Evolutionary conservation across 92 coral and sea anemone genomes (phyloP).

Genomic region (Paragorgia papillata): DNA sequence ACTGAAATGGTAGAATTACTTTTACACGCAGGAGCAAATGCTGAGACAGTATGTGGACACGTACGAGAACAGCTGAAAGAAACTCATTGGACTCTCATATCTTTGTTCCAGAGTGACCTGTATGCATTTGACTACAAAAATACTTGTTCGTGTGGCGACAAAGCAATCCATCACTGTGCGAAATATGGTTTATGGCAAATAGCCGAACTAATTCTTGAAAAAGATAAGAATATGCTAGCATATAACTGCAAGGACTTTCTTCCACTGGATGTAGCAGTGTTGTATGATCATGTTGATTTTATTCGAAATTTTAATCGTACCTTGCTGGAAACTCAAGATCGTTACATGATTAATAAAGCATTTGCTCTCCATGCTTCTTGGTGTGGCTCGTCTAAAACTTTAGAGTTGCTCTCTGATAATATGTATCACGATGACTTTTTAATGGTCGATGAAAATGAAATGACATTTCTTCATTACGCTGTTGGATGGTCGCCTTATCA

Average conservation of each 20-base stretch:
- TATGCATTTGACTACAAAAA: constrained; percentile 1
- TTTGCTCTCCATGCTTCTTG: not conserved
- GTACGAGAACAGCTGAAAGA: not conserved
- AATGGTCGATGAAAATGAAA: constrained; percentile 33
- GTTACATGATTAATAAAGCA: constrained; percentile 9
- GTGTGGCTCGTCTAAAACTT: not conserved
- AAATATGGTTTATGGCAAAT: constrained; percentile 48
- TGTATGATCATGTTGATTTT: constrained; percentile 50
- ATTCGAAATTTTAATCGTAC: constrained; percentile 12
- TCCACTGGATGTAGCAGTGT: constrained; percentile 61
- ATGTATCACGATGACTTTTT: not conserved
- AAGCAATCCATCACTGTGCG: constrained; percentile 62
- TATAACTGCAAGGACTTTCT: constrained; percentile 59
- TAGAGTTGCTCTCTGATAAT: not conserved
- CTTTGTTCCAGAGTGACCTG: not conserved
- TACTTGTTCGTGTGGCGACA: constrained; percentile 56
- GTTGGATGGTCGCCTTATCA: constrained; percentile 2
- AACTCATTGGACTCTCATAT: not conserved
- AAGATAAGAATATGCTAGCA: constrained; percentile 10
- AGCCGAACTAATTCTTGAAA: constrained; percentile 30
- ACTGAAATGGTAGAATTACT: constrained; percentile 44
- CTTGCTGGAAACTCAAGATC: not conserved
- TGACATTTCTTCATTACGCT: constrained; percentile 59
- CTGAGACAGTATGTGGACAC: constrained; percentile 46
- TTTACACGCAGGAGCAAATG: constrained; percentile 49